phyloP scores from a whole-genome alignment of 1,140 invertebrate genomes.

The Battus philenor region DNA sequence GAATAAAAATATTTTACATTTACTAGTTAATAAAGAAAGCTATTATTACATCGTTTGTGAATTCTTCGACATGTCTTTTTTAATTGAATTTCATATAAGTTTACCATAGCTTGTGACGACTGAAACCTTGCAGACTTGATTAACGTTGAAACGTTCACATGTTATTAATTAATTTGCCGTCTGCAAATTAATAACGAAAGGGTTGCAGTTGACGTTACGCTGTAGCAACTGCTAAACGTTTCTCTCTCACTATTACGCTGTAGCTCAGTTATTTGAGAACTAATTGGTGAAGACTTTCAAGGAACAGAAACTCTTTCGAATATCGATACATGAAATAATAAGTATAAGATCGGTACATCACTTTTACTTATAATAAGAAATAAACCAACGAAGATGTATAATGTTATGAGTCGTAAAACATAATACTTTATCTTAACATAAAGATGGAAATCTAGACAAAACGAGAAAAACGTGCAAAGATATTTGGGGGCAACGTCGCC shows the following conservation, averaged over 20 bases:
- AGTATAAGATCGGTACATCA: too few species aligned
- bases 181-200: slow-evolving; percentile 61
- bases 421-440: slow-evolving; percentile 40
- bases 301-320: too few species aligned
- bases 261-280: slow-evolving; percentile 38
- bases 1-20: too few species aligned
- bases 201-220: slow-evolving; percentile 56
- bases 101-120: slow-evolving; percentile 22
- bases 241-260: slow-evolving; percentile 20
- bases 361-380: too few species aligned
- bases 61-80: too few species aligned
- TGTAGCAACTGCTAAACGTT: slow-evolving; percentile 28
- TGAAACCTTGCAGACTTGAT: slow-evolving; percentile 42
- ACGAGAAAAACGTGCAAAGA: slow-evolving; percentile 58
- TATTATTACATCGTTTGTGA: too few species aligned
- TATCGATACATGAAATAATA: too few species aligned
- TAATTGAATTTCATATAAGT: slow-evolving; percentile 3
- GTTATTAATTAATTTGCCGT: slow-evolving; percentile 64
- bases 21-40: too few species aligned
- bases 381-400: too few species aligned
- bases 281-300: slow-evolving; percentile 61
- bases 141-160: slow-evolving; percentile 50
- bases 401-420: slow-evolving; percentile 3
- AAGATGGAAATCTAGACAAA: slow-evolving; percentile 66
- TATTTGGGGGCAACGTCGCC: slow-evolving; percentile 58